Conservation (phyloP, 1,140 invertebrate genomes). For the Platyura marginata region DNA sequence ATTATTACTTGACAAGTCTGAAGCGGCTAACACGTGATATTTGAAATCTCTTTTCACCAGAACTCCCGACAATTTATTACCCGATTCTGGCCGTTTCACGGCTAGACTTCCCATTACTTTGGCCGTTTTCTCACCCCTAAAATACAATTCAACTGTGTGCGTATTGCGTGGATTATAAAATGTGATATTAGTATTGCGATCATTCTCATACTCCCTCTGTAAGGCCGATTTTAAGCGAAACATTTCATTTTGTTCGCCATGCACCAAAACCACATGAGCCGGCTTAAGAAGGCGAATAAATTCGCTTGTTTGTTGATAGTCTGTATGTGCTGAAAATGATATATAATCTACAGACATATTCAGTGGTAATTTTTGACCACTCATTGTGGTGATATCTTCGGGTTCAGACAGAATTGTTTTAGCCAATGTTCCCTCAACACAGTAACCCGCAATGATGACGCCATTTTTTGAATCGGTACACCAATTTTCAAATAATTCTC, state of each 20-base stretch:
- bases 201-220: constrained; percentile 85
- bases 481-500: constrained; percentile 98
- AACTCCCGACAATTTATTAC: constrained; percentile 72
- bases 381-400: constrained; percentile 90
- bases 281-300: constrained; percentile 90
- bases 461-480: constrained; percentile 96
- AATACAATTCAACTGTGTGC: constrained; percentile 79
- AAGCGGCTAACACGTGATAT: constrained; percentile 84
- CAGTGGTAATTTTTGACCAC: constrained; percentile 85
- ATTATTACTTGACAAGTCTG: constrained; percentile 69
- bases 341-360: constrained; percentile 99
- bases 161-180: constrained; percentile 96
- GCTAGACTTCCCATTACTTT: constrained; percentile 93
- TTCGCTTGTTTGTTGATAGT: constrained; percentile 97
- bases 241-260: constrained; percentile 99
- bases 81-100: constrained; percentile 58
- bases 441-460: constrained; percentile 95
- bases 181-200: constrained; percentile 67
- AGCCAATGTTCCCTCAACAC: constrained; percentile 95
- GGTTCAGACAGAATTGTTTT: constrained; percentile 96
- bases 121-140: constrained; percentile 93
- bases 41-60: constrained; percentile 97
- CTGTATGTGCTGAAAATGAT: constrained; percentile 97
- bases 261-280: constrained; percentile 90
- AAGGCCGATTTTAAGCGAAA: constrained; percentile 83